Conservation (phyloP, 2,888 invertebrate species). For the Cylloceria caligata region DNA sequence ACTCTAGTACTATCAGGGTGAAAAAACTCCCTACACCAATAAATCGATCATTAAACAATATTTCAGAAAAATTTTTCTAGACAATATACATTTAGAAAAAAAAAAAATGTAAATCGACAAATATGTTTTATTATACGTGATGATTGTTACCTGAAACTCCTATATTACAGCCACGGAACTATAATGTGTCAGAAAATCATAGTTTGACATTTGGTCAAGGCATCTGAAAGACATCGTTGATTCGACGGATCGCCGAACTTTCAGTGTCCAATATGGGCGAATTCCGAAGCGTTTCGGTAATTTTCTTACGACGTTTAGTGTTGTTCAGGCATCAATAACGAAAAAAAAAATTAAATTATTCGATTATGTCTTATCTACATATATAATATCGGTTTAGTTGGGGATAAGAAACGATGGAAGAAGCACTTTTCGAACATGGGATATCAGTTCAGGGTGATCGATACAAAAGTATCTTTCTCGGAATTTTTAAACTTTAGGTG, state of each 20-base stretch:
- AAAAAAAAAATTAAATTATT: constrained; percentile 41
- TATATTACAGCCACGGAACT: constrained; percentile 74
- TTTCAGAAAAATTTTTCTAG: constrained; percentile 1
- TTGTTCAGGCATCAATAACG: constrained; percentile 5
- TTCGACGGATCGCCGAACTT: background rate
- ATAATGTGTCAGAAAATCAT: constrained; percentile 36
- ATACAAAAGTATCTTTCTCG: constrained; percentile 26
- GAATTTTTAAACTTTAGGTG: background rate
- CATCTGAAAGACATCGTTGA: constrained; percentile 2
- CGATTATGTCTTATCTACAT: constrained; percentile 58
- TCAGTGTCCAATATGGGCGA: constrained; percentile 5
- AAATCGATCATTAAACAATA: background rate
- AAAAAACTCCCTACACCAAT: background rate
- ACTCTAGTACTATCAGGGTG: background rate
- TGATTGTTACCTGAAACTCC: constrained; percentile 71
- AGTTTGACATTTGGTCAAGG: background rate
- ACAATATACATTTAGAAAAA: background rate
- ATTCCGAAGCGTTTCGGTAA: constrained; percentile 18
- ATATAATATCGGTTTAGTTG: constrained; percentile 55
- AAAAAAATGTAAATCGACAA: constrained; percentile 72
- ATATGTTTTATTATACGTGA: constrained; percentile 78
- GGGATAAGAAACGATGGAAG: constrained; percentile 63
- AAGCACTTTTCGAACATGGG: constrained; percentile 55
- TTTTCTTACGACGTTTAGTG: constrained; percentile 20
- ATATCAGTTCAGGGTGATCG: constrained; percentile 8